Evolutionary conservation across 2,797 vertebrate species (phyloP).

Genomic region (Smutsia gigantea): DNA sequence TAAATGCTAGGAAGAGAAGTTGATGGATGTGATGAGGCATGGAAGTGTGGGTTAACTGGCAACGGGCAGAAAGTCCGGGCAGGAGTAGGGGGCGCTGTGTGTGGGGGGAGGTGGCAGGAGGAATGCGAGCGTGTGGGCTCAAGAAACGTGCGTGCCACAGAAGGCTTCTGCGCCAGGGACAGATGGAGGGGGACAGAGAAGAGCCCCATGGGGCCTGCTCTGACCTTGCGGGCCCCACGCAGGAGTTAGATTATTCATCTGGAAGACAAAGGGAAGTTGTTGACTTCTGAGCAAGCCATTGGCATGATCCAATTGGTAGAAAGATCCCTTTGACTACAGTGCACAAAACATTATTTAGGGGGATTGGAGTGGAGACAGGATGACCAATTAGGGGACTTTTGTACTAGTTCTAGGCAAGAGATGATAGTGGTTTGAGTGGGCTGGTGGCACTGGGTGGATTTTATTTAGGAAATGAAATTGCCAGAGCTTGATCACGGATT

Average conservation of each 20-base stretch:
- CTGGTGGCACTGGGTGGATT: background rate
- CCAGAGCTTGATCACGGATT: background rate
- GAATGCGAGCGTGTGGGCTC: background rate
- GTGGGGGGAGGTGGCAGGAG: background rate
- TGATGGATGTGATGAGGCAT: background rate
- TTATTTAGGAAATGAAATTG: conserved; percentile 20
- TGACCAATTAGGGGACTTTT: background rate
- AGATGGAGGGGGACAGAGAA: background rate
- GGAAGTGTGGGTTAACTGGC: background rate
- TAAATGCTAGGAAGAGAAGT: background rate
- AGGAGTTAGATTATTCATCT: background rate
- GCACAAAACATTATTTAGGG: background rate
- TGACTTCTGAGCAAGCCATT: background rate
- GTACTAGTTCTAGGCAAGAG: background rate
- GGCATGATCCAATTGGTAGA: background rate
- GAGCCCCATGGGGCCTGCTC: background rate
- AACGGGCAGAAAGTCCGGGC: too few species aligned
- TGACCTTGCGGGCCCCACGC: background rate
- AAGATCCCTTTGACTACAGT: background rate
- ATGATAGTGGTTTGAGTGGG: background rate
- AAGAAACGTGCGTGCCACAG: background rate
- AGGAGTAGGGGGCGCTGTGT: too few species aligned
- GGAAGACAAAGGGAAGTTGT: background rate
- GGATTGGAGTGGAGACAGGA: background rate
- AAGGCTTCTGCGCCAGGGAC: background rate